Percentiles rank a stretch among this genome's conserved stretches.
Evolutionary conservation across 1,140 invertebrate species (phyloP).

Genomic region (Chionoecetes opilio): DNA sequence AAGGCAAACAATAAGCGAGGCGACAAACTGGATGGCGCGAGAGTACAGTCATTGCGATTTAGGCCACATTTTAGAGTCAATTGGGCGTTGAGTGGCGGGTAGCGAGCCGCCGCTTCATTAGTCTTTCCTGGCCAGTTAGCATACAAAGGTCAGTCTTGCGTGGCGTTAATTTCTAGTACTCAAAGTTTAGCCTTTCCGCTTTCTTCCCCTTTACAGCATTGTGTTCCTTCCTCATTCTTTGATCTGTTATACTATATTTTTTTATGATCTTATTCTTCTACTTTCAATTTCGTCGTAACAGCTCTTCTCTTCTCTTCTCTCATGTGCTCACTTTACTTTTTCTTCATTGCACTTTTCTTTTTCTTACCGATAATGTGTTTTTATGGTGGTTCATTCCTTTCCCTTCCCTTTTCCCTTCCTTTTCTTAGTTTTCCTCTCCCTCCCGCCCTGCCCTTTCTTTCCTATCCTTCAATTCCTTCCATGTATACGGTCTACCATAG

Average conservation of each 20-base stretch:
- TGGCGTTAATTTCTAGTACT: conserved; percentile 8
- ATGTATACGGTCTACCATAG: no score
- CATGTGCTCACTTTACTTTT: background rate
- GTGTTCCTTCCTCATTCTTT: no score
- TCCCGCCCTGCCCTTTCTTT: background rate
- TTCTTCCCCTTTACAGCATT: no score
- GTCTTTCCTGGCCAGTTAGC: background rate
- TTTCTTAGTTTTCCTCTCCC: background rate
- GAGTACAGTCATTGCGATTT: background rate
- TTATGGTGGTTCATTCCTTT: background rate
- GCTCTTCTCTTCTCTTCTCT: background rate
- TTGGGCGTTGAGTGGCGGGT: background rate
- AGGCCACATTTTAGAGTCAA: conserved; percentile 5
- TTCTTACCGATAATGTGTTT: background rate
- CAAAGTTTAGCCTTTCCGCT: background rate
- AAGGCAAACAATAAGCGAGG: background rate
- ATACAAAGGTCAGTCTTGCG: background rate
- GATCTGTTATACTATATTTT: no score
- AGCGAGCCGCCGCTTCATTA: conserved; percentile 12
- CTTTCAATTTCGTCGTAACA: no score
- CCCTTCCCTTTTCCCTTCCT: background rate
- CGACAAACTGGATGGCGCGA: background rate
- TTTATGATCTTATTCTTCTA: no score
- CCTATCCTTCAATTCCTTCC: background rate
- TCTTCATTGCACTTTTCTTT: background rate